Evolutionary conservation across 2,888 invertebrate species (phyloP).

Genomic region (Ectobius pallidus): DNA sequence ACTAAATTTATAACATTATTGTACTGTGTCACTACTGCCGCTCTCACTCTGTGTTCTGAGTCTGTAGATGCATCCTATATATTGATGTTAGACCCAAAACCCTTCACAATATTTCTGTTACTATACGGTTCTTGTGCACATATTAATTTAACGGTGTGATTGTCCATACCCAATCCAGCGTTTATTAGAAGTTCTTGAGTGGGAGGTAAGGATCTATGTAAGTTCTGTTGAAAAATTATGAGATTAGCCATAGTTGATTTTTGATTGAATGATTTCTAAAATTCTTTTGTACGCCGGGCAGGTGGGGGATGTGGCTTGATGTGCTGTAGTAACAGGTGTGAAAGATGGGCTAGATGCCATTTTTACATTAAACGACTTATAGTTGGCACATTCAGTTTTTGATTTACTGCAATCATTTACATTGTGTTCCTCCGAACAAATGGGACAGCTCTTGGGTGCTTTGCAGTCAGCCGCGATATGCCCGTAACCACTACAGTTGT

Average conservation of each 20-base stretch:
- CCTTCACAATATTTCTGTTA: not conserved
- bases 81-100: not conserved
- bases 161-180: not conserved
- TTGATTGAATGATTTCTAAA: no score
- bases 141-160: not conserved
- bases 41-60: not conserved
- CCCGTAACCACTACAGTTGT: not conserved
- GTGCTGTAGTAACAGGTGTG: not conserved
- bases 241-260: not conserved
- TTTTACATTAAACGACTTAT: not conserved
- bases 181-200: not conserved
- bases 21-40: not conserved
- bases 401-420: not conserved
- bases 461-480: not conserved
- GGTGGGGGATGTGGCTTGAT: not conserved
- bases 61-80: not conserved
- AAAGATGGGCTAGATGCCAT: not conserved
- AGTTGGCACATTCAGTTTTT: not conserved
- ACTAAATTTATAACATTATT: not conserved
- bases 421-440: not conserved
- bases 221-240: not conserved
- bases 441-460: not conserved
- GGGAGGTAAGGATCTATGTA: no score
- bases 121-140: not conserved
- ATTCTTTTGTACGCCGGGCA: not conserved